Evolutionary conservation across 2,888 invertebrate species (phyloP).

Genomic region (Esperia sulphurella): DNA sequence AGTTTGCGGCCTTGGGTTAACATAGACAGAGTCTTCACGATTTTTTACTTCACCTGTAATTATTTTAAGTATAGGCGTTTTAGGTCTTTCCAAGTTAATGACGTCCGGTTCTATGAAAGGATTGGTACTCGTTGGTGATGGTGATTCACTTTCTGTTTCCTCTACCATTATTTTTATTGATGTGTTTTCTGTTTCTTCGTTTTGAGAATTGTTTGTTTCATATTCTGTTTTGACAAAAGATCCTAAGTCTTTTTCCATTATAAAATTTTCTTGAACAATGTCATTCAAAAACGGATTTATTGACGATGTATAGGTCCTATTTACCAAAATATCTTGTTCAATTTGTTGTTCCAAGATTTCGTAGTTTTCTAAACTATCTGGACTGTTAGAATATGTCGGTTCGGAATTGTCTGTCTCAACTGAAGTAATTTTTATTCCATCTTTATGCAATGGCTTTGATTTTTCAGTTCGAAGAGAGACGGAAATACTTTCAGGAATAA

Average conservation of each 20-base stretch:
- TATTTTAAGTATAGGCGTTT: slow-evolving; percentile 66
- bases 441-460: slow-evolving; percentile 21
- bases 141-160: slow-evolving; percentile 21
- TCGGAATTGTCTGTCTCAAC: slow-evolving; percentile 12
- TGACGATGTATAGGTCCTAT: slow-evolving; percentile 29
- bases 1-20: slow-evolving; percentile 33
- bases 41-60: slow-evolving; percentile 45
- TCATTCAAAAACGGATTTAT: slow-evolving; percentile 59
- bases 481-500: slow-evolving; percentile 61
- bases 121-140: slow-evolving; percentile 34
- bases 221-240: slow-evolving; percentile 58
- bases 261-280: slow-evolving; percentile 40
- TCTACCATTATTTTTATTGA: slow-evolving; percentile 49
- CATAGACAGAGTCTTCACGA: slow-evolving; percentile 42
- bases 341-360: slow-evolving; percentile 31
- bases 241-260: slow-evolving; percentile 46
- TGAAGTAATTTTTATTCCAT: slow-evolving; percentile 8
- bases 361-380: slow-evolving; percentile 33
- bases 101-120: slow-evolving; percentile 44
- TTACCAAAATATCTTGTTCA: slow-evolving; percentile 39
- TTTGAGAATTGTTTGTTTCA: slow-evolving; percentile 61
- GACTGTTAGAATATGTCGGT: slow-evolving; percentile 14
- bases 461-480: slow-evolving; percentile 59
- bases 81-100: slow-evolving; percentile 46
- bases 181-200: slow-evolving; percentile 47